Evolutionary conservation across 2,888 invertebrate genomes (phyloP), one percentile per base, ranked within the genome.

Genomic region (Meandrusa payeni): DNA sequence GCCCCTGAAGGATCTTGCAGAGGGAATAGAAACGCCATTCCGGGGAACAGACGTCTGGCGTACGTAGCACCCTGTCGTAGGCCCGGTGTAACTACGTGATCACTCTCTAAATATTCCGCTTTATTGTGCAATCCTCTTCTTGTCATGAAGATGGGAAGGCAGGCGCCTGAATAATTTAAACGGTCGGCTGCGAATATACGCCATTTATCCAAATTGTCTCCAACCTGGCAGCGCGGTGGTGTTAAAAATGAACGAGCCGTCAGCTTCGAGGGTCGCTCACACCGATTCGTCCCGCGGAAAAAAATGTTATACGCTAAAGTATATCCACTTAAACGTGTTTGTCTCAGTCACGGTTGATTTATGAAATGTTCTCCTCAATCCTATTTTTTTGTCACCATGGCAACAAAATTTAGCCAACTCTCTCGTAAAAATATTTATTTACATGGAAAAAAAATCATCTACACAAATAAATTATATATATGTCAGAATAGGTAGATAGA

Each of bases 161-260:
- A 70, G 67, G 59, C 70, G 66, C 56, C 60, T 83, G 79, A 85
- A 85, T 86, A 76, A 82, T 85, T 80, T 75, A 86, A 69, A 54
- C 51, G 62, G 75, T 59, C 63, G 79, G 64, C 73, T 66, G 64
- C 61, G 73, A 72, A 43, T 43, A 75, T 76, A 68, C 69, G 76
- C 76, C 79, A 82, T 85, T 83, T 83, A 81, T 81, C 76, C 75
- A 80, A 82, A 85, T 82, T 78, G 79, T 77, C 74, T 70, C 65
- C 62, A 57, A 60, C 64, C 52, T 60, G 61, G 60, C 58, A 60
- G 58, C 61, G 61, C 65, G 68, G 61, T 57, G 60, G 69, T 63
- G 73, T 79, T 78, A 79, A 81, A 82, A 80, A 81, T 80, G 73
- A 74, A 78, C 64, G 66, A 68, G 68, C 66, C 65, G 71, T 71